phyloP scores from a whole-genome alignment of 1,140 invertebrate species.

The Vollenhovia emeryi region DNA sequence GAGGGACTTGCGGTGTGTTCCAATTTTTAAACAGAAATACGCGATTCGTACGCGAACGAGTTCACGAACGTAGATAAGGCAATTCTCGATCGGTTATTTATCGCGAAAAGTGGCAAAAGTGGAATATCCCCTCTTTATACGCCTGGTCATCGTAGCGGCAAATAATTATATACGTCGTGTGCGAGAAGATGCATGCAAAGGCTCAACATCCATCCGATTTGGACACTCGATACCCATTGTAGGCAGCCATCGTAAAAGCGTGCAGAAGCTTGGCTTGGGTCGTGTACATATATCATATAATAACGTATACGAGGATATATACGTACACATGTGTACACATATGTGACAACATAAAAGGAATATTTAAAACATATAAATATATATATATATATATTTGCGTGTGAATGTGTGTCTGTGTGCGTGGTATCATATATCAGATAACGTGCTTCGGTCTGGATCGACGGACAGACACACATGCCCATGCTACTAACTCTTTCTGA shows the following conservation, averaged over 20 bases:
- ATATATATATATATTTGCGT: constrained; percentile 18
- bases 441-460: constrained; percentile 68
- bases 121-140: neutral
- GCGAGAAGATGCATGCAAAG: constrained; percentile 61
- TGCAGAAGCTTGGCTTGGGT: constrained; percentile 81
- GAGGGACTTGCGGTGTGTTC: neutral
- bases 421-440: constrained; percentile 44
- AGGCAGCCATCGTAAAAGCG: constrained; percentile 80
- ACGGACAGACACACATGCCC: constrained; percentile 81
- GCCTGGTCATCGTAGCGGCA: neutral
- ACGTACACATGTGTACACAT: neutral
- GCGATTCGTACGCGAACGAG: too few relatives aligned
- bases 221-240: constrained; percentile 56
- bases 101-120: neutral
- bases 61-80: neutral
- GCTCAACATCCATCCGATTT: constrained; percentile 62
- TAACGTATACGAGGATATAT: constrained; percentile 48
- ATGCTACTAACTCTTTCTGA: constrained; percentile 80
- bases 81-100: neutral
- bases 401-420: neutral
- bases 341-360: neutral
- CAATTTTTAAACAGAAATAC: neutral
- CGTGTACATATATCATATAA: constrained; percentile 55
- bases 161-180: neutral
- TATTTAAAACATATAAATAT: constrained; percentile 29